These are phyloP conservation scores for Sebastolobus alascanus DNA, from an alignment of 2,797 vertebrate species.

Conservation along the genomic window DNA sequence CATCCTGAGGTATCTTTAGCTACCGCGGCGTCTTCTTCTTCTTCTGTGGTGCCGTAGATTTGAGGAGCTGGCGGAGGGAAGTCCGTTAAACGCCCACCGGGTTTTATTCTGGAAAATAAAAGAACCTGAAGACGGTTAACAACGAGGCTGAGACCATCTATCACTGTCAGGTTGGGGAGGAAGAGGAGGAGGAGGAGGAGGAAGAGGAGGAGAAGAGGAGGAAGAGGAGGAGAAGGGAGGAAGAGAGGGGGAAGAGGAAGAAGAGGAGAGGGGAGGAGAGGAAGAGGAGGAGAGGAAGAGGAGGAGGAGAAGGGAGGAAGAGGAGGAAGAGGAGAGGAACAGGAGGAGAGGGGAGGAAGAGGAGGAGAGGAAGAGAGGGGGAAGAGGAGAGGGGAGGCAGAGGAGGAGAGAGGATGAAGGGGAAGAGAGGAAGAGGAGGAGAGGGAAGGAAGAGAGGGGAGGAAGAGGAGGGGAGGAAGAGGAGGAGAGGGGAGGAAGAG, in stretches of 20 bases:
- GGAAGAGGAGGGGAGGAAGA: not conserved
- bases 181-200: not conserved
- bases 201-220: not conserved
- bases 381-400: too few relatives aligned
- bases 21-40: not conserved
- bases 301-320: too few relatives aligned
- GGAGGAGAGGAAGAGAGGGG: too few relatives aligned
- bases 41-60: slow-evolving; percentile 1
- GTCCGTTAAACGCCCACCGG: slow-evolving; percentile 13
- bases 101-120: not conserved
- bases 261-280: not conserved
- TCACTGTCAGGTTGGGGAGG: too few relatives aligned
- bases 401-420: too few relatives aligned
- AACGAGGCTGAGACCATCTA: too few relatives aligned
- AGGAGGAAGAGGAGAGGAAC: too few relatives aligned
- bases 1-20: slow-evolving; percentile 48
- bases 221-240: too few relatives aligned
- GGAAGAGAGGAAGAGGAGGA: too few relatives aligned
- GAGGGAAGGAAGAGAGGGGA: not conserved
- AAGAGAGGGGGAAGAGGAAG: not conserved
- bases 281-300: too few relatives aligned
- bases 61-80: slow-evolving; percentile 23
- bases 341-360: not conserved
- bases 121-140: not conserved
- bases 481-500: too few relatives aligned